Evolutionary conservation across 1,140 invertebrate species (phyloP), one percentile per base, ranked within the genome.

Genomic region (Eubasilissa regina): DNA sequence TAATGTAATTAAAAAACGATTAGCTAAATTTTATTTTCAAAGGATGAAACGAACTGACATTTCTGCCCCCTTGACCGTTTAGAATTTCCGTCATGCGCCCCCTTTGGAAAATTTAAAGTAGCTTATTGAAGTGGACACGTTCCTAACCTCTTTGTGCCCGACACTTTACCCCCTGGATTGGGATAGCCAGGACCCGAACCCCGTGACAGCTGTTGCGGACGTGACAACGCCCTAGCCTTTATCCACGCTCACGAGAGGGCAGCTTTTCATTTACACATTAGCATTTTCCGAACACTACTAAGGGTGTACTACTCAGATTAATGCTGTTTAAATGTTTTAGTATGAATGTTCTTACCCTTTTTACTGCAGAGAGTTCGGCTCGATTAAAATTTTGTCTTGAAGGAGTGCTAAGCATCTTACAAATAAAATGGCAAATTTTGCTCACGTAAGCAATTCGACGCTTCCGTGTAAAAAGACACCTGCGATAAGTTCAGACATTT

Each of bases 151-250:
- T 70, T 53, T 70, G 48, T 70, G 66, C 21, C 15, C n/a, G 44
- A 44, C 44, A 70, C 48, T 45, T 17, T 62, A 44, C 58, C 77
- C 62, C 45, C 60, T 35, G 21, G 62, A 62, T 21, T 35, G 58
- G 25, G 58, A 56, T 6, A 56, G 53, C 53, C 66, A 15, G 64
- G 55, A 19, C 62, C 66, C 47, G 73, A 60, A 56, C 79, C 79
- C 64, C 64, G 79, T 60, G 79, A 80, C 79, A 80, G 79, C 79
- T 80, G 79, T 70, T 19, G 43, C 51, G 25, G 68, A 80, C 79
- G 79, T 80, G 79, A 80, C 79, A 48, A 45, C 79, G 72, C 70
- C 66, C 60, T 21, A 35, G 25, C 43, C 51, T 77, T 53, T 51
- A 62, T 44, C 55, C 35, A 9, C n/a, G 45, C 17, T 48, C 43